These are phyloP conservation scores for Leptothorax acervorum DNA, from an alignment of 2,888 invertebrate species.

Conservation along the genomic window DNA sequence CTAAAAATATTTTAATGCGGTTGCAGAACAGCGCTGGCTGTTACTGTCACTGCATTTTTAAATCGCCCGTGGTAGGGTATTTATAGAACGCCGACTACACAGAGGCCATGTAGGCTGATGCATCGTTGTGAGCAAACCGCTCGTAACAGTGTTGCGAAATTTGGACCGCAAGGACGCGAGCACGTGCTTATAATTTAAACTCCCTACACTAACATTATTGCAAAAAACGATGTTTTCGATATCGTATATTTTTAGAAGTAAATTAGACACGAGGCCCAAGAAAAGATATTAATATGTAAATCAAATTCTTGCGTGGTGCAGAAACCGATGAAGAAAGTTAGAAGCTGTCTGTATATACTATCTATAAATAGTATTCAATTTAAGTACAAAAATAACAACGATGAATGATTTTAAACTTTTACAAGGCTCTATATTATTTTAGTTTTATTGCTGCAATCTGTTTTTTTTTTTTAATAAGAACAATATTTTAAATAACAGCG, in stretches of 20 bases:
- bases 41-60: constrained; percentile 42
- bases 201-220: not conserved
- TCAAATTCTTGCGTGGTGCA: not conserved
- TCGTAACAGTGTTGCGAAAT: constrained; percentile 39
- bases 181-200: constrained; percentile 1
- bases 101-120: constrained; percentile 3
- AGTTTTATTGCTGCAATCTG: not conserved
- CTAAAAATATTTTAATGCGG: constrained; percentile 30
- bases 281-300: not conserved
- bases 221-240: not conserved
- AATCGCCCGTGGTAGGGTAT: constrained; percentile 29
- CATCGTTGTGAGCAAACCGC: not conserved
- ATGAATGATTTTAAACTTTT: not conserved
- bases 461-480: constrained; percentile 11
- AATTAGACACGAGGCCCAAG: not conserved
- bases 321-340: constrained; percentile 59
- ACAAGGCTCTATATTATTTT: not conserved
- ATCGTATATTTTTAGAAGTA: not conserved
- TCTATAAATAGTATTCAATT: not conserved
- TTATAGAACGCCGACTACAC: constrained; percentile 40
- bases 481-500: not conserved
- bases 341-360: constrained; percentile 41
- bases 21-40: constrained; percentile 24
- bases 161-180: constrained; percentile 29
- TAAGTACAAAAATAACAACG: not conserved